Evolutionary conservation across 1,140 invertebrate species (phyloP).

Genomic region (Drosophila trapezifrons): DNA sequence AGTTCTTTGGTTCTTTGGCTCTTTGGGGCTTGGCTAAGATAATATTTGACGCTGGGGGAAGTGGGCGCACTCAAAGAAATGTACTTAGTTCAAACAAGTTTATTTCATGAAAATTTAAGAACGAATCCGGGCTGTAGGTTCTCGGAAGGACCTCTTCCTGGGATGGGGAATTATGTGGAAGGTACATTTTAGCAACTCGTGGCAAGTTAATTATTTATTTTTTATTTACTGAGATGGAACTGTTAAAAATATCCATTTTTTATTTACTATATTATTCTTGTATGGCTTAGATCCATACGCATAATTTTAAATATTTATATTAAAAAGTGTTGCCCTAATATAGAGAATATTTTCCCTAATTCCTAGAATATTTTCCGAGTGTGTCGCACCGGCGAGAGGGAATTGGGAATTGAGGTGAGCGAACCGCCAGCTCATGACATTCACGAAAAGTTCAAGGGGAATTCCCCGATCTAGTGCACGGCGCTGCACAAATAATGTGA

Average conservation of each 20-base stretch:
- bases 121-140: neutral
- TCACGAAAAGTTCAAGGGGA: slow-evolving; percentile 70
- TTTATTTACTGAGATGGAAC: neutral
- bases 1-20: slow-evolving; percentile 3
- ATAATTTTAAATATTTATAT: too few species aligned
- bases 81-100: slow-evolving; percentile 3
- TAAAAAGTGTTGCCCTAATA: too few species aligned
- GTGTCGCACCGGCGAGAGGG: neutral
- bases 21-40: slow-evolving; percentile 31
- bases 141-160: neutral
- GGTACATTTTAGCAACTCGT: neutral
- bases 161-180: neutral
- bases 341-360: neutral
- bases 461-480: slow-evolving; percentile 32
- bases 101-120: neutral
- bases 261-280: neutral
- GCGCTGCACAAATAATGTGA: slow-evolving; percentile 39
- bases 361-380: neutral
- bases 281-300: too few species aligned
- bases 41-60: slow-evolving; percentile 31
- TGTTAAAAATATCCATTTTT: neutral
- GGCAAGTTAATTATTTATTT: neutral
- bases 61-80: slow-evolving; percentile 15
- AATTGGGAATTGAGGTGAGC: slow-evolving; percentile 44
- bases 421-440: slow-evolving; percentile 61